Evolutionary conservation across 2,113 vertebrate species (phyloP), one percentile per base, ranked within the genome.

Genomic region (Budorcas taxicolor): DNA sequence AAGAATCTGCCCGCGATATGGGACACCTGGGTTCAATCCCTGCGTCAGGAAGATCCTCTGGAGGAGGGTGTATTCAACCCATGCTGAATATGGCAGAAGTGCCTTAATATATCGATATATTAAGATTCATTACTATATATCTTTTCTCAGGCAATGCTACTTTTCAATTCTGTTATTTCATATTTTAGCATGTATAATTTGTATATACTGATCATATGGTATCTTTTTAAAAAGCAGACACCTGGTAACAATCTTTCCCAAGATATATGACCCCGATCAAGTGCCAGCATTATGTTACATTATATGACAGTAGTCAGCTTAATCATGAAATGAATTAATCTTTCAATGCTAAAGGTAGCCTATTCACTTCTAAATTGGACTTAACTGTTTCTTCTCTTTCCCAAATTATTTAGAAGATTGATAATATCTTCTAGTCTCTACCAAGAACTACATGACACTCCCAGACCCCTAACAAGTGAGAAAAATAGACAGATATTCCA

Each of bases 321-420:
- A 91, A 95, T 89, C 17, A n/a, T 76, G 31, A 97, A 94, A 91
- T 67, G 36, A 71, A 82, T 86, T 89, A n/a, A 50, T 88, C 43
- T 90, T 95, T 91, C 40, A 91, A 87, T 2, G 62, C 43, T 25
- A 81, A 92, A 87, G 23, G 74, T 82, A 86, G 71, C 13, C 16
- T 94, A 91, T 45, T 97, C 12, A 31, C 86, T 95, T 95, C 80
- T 87, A 67, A 93, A 33, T 82, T 50, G 85, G 13, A n/a, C 15
- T 86, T 94, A 80, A 78, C 7, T 25, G 40, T 88, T 95, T 94
- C 33, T 87, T 87, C 29, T 81, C 60, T 91, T 87, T 58, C 82
- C 33, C 87, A 90, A 81, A 94, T 64, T 86, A 94, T 89, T 94
- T 80, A 86, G 82, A 90, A 92, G 82, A 76, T n/a, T 89, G 31